Percentiles rank a stretch among this genome's conserved stretches.
Evolutionary conservation across 2,888 invertebrate species (phyloP).

Genomic region (Ophion slaviceki): DNA sequence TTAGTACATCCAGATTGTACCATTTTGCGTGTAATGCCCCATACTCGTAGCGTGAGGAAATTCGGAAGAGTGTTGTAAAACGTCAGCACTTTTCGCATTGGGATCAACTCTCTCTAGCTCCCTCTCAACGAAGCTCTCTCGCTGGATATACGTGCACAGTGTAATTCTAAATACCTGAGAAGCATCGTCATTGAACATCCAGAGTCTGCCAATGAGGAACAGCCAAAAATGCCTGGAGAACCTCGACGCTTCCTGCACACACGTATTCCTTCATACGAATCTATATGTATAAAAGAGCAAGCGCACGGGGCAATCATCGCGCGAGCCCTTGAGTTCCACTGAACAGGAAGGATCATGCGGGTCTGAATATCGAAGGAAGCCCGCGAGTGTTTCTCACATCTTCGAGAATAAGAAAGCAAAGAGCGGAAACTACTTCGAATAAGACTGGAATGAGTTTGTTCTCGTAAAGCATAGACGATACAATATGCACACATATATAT

Average conservation of each 20-base stretch:
- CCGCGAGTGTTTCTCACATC: constrained; percentile 6
- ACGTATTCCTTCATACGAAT: background rate
- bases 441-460: background rate
- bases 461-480: background rate
- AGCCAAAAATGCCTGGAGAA: constrained; percentile 12
- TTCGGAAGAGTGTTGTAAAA: constrained; percentile 1
- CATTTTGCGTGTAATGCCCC: too few relatives aligned
- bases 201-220: constrained; percentile 46
- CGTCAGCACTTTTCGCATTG: constrained; percentile 36
- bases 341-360: constrained; percentile 43
- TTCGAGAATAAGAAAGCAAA: constrained; percentile 15
- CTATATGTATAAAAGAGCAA: background rate
- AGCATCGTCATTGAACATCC: constrained; percentile 24
- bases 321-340: constrained; percentile 13
- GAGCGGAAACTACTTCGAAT: constrained; percentile 14
- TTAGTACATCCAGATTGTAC: too few relatives aligned
- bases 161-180: constrained; percentile 22
- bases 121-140: background rate
- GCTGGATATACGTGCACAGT: background rate
- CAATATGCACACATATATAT: background rate
- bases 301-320: constrained; percentile 2
- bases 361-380: constrained; percentile 48
- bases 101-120: constrained; percentile 17
- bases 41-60: background rate
- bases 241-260: too few relatives aligned